Evolutionary conservation across 2,113 vertebrate genomes (phyloP), one percentile per base, ranked within the genome.

Genomic region (Odocoileus virginianus): DNA sequence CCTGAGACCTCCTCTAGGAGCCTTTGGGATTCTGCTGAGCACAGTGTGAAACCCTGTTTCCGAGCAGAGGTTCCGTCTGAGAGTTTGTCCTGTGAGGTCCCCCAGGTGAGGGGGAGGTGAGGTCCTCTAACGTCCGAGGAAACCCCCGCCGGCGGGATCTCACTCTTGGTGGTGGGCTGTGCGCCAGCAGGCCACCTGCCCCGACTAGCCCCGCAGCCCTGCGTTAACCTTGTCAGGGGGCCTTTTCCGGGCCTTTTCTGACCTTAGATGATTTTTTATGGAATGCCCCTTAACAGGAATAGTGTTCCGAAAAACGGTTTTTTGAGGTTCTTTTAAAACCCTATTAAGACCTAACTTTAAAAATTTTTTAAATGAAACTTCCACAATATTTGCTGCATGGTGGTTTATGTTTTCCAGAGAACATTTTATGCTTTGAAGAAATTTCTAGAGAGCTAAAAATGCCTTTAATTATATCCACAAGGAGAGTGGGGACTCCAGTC

Each of bases 361-460:
- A 33, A 16, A 0, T 28, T 19, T 78, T 83, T 82, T 16, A 14
- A 14, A 93, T 89, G 96, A 89, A 97, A 91, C n/a, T 84, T 96
- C 52, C 60, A 89, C 47, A 95, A 3, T 96, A 93, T 95, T 95
- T 96, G 90, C 93, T 94, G 54, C 91, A 43, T 54, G 60, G 61
- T 71, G 27, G 60, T 85, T 97, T 96, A 85, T 40, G 12, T 94
- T 96, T 85, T 96, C 87, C 87, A 87, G 52, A 61, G 94, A 88
- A 96, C 55, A 89, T 89, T 78, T 87, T 87, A 54, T 96, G 92
- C 89, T 94, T 92, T 96, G 64, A 95, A 92, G 95, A 93, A 78
- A 64, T 76, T 91, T 97, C 87, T 96, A n/a, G 87, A 95, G 89
- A 91, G 97, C 95, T 97, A 97, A 97, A 96, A 97, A 88, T 96